Evolutionary conservation across 2,113 vertebrate species (phyloP), one percentile per base, ranked within the genome.

Genomic region (Columba janthina): DNA sequence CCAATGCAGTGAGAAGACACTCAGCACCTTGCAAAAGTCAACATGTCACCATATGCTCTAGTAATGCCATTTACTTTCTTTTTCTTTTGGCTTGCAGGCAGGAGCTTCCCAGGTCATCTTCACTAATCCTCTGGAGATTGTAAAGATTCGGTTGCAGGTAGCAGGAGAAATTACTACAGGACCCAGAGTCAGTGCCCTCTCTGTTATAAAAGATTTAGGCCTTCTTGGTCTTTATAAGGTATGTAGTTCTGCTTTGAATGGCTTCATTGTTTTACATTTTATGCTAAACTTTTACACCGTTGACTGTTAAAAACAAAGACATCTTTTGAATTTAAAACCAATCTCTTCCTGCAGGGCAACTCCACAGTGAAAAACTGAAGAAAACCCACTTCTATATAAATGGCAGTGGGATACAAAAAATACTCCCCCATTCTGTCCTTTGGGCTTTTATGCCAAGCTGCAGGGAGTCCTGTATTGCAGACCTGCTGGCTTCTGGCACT

Each of bases 81-180:
- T 80, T 85, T 89, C 61, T 65, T 53, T 75, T 89, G 60, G 48
- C 89, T 96, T 96, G 38, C 96, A 98, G 98, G 98, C 98, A 93
- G 98, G 98, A 82, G 98, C 97, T 84, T 98, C 98, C 22, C 98
- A 98, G 88, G 98, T 98, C 94, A 98, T 98, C 96, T 98, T 98
- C 93, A 98, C 98, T 56, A 98, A 98, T 91, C 98, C 98, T 3
- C 92, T 98, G 97, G 98, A 98, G 98, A 99, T 99, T 26, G 99
- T 99, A 61, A 99, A 99, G 98, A 99, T 99, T 91, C 99, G 99
- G 56, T 98, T 99, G 97, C 99, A 99, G 97, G 99, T 99, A 46
- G 99, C 99, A 9, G 99, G 99, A 66, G 99, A 98, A 97, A 98
- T 98, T 94, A 98, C 98, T 36, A 98, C 98, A 38, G 98, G 98